phyloP scores from a whole-genome alignment of 2,797 vertebrate genomes.

The Saxicola maurus region DNA sequence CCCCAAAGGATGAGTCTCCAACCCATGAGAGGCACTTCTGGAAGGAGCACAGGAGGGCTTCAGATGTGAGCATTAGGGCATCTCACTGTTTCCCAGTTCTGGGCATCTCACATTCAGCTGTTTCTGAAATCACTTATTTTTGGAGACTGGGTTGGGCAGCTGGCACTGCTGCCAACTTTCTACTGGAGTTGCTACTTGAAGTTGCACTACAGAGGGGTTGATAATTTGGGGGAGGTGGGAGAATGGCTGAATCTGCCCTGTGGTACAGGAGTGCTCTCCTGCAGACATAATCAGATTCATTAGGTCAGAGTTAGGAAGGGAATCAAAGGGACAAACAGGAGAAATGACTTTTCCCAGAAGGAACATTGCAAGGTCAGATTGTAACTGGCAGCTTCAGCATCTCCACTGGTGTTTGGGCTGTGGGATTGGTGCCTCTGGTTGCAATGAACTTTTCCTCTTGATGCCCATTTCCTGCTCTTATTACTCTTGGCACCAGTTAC shows the following conservation, averaged over 20 bases:
- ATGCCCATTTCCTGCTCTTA: constrained; percentile 2
- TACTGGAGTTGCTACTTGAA: background rate
- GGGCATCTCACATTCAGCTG: background rate
- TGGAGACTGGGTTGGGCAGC: background rate
- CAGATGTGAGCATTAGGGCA: background rate
- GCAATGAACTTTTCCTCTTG: background rate
- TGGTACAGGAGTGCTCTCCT: background rate
- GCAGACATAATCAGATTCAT: background rate
- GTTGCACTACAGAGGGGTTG: too few species aligned
- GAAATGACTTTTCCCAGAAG: background rate
- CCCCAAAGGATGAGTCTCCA: background rate
- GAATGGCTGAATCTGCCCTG: background rate
- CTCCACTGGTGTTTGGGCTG: rapidly evolving
- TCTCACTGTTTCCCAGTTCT: background rate
- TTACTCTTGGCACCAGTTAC: background rate
- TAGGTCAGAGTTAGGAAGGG: background rate
- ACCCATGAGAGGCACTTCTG: background rate
- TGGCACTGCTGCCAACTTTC: background rate
- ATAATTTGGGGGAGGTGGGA: background rate
- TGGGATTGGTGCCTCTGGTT: background rate
- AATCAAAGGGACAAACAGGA: background rate
- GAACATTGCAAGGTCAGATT: rapidly evolving
- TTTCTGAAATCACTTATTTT: background rate
- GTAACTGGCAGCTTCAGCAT: background rate
- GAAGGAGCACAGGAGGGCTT: background rate